Evolutionary conservation across 1,140 invertebrate species (phyloP).

Genomic region (Platyscapa corneri): DNA sequence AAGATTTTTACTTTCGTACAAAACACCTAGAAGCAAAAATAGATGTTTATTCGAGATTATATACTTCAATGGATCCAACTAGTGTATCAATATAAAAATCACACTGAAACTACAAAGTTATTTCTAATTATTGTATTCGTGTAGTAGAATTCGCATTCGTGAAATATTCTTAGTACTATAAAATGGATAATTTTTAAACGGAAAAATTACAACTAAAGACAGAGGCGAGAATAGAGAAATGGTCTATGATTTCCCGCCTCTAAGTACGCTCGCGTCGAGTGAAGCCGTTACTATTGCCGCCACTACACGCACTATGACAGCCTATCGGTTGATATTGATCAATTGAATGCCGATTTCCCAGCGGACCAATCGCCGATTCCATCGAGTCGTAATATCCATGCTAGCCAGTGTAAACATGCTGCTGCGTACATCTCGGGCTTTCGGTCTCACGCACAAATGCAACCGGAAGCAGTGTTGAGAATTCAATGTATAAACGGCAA

Average conservation of each 20-base stretch:
- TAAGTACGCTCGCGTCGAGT: background rate
- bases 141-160: too few species aligned
- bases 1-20: too few species aligned
- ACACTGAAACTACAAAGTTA: too few species aligned
- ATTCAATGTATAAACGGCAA: constrained; percentile 15
- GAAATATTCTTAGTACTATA: too few species aligned
- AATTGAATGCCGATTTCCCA: constrained; percentile 69
- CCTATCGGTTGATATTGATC: constrained; percentile 57
- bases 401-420: constrained; percentile 32
- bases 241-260: constrained; percentile 23
- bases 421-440: background rate
- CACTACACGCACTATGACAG: background rate
- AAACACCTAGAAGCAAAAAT: too few species aligned
- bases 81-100: too few species aligned
- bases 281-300: background rate
- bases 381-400: constrained; percentile 63
- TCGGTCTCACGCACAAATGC: constrained; percentile 15
- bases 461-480: constrained; percentile 4
- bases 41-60: too few species aligned
- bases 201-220: too few species aligned
- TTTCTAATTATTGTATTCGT: too few species aligned
- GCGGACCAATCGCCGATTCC: constrained; percentile 65
- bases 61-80: too few species aligned
- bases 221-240: background rate
- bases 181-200: too few species aligned